Evolutionary conservation across 1,140 invertebrate genomes (phyloP).

Genomic region (Leptinotarsa texana): DNA sequence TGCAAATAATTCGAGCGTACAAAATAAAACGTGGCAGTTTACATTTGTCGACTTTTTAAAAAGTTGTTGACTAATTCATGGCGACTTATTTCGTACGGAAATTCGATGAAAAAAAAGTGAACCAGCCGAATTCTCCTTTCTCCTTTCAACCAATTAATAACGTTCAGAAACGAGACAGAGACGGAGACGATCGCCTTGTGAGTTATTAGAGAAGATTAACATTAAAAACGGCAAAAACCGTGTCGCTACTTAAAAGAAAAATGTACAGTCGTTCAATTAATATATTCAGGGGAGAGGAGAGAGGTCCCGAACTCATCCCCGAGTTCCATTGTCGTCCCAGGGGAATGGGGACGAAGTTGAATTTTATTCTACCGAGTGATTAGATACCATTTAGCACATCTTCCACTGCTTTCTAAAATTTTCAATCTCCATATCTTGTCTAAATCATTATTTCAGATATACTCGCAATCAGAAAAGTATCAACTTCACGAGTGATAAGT

Average conservation of each 20-base stretch:
- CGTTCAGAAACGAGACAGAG: slow-evolving; percentile 26
- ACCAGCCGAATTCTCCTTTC: slow-evolving; percentile 2
- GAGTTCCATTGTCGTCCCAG: slow-evolving; percentile 7
- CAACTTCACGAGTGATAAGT: no score
- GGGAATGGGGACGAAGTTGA: neutral
- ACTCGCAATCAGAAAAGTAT: no score
- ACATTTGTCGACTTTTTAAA: slow-evolving; percentile 49
- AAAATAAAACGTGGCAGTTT: slow-evolving; percentile 54
- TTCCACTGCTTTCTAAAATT: neutral
- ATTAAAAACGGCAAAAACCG: slow-evolving; percentile 44
- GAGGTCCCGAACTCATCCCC: slow-evolving; percentile 14
- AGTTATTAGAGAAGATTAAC: slow-evolving; percentile 48
- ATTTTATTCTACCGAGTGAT: neutral
- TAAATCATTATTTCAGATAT: no score
- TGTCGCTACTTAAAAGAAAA: slow-evolving; percentile 47
- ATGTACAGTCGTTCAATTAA: slow-evolving; percentile 52
- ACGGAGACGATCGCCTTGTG: slow-evolving; percentile 29
- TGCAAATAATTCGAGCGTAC: slow-evolving; percentile 51
- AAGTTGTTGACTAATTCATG: slow-evolving; percentile 54
- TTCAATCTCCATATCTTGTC: no score
- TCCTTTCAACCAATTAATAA: slow-evolving; percentile 26
- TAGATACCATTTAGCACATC: slow-evolving; percentile 9
- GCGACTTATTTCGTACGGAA: slow-evolving; percentile 40
- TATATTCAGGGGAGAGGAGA: slow-evolving; percentile 43
- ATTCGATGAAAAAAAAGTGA: slow-evolving; percentile 13